Evolutionary conservation across 2,888 invertebrate genomes (phyloP), one percentile per base, ranked within the genome.

Genomic region (Apamea anceps): DNA sequence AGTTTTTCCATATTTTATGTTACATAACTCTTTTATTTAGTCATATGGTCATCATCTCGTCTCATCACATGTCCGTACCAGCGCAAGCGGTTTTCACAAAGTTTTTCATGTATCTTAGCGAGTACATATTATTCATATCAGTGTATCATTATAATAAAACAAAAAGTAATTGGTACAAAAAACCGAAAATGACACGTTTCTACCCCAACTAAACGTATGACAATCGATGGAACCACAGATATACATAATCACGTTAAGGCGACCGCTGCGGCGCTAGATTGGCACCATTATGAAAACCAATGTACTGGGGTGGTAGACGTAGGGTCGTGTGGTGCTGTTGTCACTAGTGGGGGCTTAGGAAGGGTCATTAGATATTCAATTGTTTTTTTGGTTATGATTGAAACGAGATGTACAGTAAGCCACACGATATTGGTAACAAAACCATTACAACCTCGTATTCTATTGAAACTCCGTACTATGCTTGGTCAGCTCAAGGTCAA

Each of bases 241-340:
- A 89, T 85, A 84, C 82, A 87, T 89, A 91, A 91, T 85, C 80
- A 71, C 28, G 87, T 90, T 87, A 90, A 80, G 84, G 84, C 90
- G 85, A 92, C 91, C 92, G 87, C 94, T 85, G 92, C 80, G 92
- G 92, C 92, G 93, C 92, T 92, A 89, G 92, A 95, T 95, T 95
- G 93, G 93, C 93, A 93, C 93, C 95, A 95, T 95, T 93, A 94
- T 92, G 60, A 73, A 62, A 60, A 72, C 75, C 60, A 68, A 65
- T 77, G 85, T 81, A 54, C 51, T 67, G 63, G 73, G 85, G 83
- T 66, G 84, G 48, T 37, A 15, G 54, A 28, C 54, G 54, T 70
- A 18, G 71, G 75, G 85, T 75, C 65, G 28, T 73, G 70, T 48
- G 73, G 71, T 42, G 57, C 51, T 77, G 77, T 86, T 86, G 84